Evolutionary conservation across 1,140 invertebrate genomes (phyloP).

Genomic region (Panulirus ornatus): DNA sequence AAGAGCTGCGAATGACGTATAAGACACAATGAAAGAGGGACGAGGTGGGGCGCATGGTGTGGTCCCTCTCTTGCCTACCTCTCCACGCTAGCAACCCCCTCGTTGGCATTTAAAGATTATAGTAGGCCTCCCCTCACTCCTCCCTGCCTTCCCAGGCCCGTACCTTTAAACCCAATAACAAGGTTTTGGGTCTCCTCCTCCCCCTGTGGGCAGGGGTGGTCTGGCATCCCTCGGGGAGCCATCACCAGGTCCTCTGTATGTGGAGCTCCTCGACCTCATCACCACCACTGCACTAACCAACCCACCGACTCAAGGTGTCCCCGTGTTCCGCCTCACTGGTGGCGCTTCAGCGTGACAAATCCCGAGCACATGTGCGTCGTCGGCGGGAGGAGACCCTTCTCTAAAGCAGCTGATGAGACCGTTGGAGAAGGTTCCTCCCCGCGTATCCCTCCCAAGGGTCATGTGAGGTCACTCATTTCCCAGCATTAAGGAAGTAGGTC

Average conservation of each 20-base stretch:
- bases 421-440: no score
- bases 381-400: no score
- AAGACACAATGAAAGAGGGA: slow-evolving; percentile 18
- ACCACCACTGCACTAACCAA: neutral
- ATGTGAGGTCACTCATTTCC: no score
- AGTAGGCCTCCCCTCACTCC: neutral
- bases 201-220: no score
- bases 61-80: neutral
- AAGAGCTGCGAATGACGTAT: no score
- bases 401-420: no score
- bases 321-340: neutral
- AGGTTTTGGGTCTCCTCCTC: neutral
- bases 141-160: neutral
- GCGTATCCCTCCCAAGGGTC: no score
- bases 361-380: neutral
- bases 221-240: no score
- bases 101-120: neutral
- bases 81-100: neutral
- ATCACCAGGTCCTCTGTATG: no score
- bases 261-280: no score
- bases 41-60: neutral
- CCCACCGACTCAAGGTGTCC: neutral
- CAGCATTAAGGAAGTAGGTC: no score
- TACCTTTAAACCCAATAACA: neutral
- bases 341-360: neutral